Evolutionary conservation across 2,797 vertebrate genomes (phyloP).

Genomic region (Holocentrus rufus): DNA sequence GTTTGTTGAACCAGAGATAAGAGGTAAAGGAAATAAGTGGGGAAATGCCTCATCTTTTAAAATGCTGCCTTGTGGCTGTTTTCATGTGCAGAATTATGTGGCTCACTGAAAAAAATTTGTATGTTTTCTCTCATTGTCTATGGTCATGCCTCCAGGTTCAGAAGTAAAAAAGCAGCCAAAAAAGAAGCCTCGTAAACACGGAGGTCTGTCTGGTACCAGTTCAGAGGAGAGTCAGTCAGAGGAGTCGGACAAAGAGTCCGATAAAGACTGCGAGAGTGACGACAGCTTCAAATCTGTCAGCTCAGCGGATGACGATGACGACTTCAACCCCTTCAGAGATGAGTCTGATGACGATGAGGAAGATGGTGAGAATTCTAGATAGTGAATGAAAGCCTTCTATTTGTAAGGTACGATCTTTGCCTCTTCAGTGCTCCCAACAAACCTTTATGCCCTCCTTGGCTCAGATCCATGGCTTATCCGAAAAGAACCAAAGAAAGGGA

Average conservation of each 20-base stretch:
- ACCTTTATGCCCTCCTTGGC: not conserved
- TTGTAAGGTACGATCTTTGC: not conserved
- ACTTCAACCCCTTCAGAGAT: slow-evolving; percentile 97
- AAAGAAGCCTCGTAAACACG: slow-evolving; percentile 90
- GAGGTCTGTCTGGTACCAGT: slow-evolving; percentile 92
- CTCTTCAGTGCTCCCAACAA: not conserved
- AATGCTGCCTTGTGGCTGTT: not conserved
- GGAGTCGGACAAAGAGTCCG: slow-evolving; percentile 78
- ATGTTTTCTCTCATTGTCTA: not conserved
- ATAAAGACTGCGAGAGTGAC: slow-evolving; percentile 80
- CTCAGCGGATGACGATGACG: slow-evolving; percentile 90
- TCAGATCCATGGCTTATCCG: slow-evolving; percentile 97
- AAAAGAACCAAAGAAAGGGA: slow-evolving; percentile 97
- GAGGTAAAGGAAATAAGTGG: not conserved
- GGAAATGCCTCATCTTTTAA: not conserved
- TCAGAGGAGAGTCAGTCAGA: slow-evolving; percentile 93
- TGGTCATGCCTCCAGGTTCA: slow-evolving; percentile 77
- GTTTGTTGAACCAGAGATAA: not conserved
- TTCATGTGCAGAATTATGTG: not conserved
- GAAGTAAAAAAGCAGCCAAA: slow-evolving; percentile 89
- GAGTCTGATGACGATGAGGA: slow-evolving; percentile 95
- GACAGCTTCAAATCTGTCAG: slow-evolving; percentile 95
- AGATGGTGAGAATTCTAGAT: slow-evolving; percentile 86
- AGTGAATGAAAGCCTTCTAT: not conserved
- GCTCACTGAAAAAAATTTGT: not conserved